Base-by-base conservation (phyloP, 2,888 invertebrate genomes). In the Autographa gamma region DNA sequence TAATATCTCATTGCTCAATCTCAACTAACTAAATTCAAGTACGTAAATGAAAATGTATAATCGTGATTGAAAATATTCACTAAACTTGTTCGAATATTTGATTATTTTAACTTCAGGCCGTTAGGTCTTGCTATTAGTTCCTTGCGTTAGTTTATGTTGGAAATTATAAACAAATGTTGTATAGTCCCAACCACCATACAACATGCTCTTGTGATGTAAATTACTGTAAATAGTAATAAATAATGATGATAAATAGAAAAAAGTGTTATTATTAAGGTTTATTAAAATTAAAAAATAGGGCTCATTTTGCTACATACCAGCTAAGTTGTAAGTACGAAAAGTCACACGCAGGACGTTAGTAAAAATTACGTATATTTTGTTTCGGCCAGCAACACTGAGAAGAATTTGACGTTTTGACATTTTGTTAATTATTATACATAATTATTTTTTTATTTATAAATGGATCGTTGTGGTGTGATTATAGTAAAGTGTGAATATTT, bases 201-300 rank as follows among this genome's bases (percentile, higher is more conserved):
- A 88, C 88, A 88, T 87, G 86, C 88, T 88, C 89, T 89, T 93
- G 94, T 93, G 93, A 95, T 95, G 95, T 95, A 95, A 95, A 95
- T 95, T 95, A 94, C 92, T 95, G 95, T 95, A 95, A 90, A 94
- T 95, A 93, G 78, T 81, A 77, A 76, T 82, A 75, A 83, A 85
- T 86, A 83, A 79, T 80, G 77, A 82, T 79, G 78, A 89, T 89
- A 88, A 90, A 88, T 88, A 90, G 85, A 89, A 86, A 87, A 77
- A 84, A 84, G 85, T 89, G 86, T 89, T 89, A 90, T 87, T 79
- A 84, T 86, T 93, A 93, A 93, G 92, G 85, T 92, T 85, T 89
- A 88, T 87, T 85, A 87, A 87, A 85, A 87, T 76, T 84, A 43
- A 86, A 87, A 85, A 87, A 79, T 90, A 90, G 85, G 84, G 77